Conservation (phyloP, 2,888 invertebrate species). For the Drosophila recens region DNA sequence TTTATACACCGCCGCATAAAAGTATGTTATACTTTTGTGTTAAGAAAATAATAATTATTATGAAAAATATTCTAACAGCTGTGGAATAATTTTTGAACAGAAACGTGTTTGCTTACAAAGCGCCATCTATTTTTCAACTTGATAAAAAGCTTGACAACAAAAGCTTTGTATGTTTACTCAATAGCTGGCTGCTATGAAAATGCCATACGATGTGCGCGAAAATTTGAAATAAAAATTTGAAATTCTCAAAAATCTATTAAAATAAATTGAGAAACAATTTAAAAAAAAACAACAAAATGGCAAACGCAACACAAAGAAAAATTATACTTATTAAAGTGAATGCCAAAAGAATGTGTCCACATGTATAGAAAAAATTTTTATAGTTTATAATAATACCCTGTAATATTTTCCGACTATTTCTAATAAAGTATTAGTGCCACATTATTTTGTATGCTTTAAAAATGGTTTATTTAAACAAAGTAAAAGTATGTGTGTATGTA, state of each 20-base stretch:
- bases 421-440: background rate
- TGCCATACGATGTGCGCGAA: background rate
- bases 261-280: too few species aligned
- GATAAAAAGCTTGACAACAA: background rate
- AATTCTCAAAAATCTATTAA: too few species aligned
- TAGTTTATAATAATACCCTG: background rate
- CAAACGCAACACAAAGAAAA: too few species aligned
- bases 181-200: slow-evolving; percentile 21
- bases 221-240: too few species aligned
- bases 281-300: background rate
- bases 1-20: background rate
- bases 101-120: background rate
- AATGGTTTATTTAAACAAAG: slow-evolving; percentile 55
- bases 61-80: background rate
- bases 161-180: background rate
- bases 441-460: slow-evolving; percentile 15
- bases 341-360: background rate
- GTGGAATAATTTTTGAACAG: background rate
- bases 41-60: background rate
- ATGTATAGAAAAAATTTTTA: too few species aligned
- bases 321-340: background rate
- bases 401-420: background rate
- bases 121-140: slow-evolving; percentile 36
- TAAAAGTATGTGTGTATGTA: background rate
- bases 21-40: slow-evolving; percentile 10